A percentile compares a stretch with the other conserved stretches of the same genome.
These are phyloP conservation scores for Condylostylus longicornis DNA, from an alignment of 1,140 invertebrate genomes.

Conservation along the genomic window DNA sequence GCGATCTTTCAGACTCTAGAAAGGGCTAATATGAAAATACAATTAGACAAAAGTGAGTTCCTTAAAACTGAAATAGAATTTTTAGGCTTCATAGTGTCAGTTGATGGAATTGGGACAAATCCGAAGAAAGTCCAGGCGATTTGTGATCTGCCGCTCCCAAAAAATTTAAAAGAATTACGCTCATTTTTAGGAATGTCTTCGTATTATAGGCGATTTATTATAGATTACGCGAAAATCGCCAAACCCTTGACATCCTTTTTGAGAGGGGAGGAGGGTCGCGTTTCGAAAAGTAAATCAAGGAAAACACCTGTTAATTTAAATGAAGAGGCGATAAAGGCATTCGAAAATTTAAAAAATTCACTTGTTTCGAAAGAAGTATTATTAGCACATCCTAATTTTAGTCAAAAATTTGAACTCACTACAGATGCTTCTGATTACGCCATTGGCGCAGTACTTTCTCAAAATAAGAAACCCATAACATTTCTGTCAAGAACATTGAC, in stretches of 20 bases:
- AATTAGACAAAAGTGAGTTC: slow-evolving; percentile 17
- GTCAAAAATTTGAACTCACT: slow-evolving; percentile 20
- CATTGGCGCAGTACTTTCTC: slow-evolving; percentile 24
- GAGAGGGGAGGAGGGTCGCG: slow-evolving; percentile 6
- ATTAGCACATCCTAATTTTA: slow-evolving; percentile 22
- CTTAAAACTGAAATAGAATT: slow-evolving; percentile 12
- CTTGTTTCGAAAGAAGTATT: slow-evolving; percentile 20
- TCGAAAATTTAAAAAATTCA: slow-evolving; percentile 18
- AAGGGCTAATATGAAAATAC: slow-evolving; percentile 13
- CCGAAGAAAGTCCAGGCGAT: slow-evolving; percentile 13
- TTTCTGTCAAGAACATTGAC: slow-evolving; percentile 19
- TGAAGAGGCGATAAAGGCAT: slow-evolving; percentile 12
- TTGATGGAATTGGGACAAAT: slow-evolving; percentile 13
- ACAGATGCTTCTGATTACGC: slow-evolving; percentile 21
- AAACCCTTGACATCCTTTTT: slow-evolving; percentile 9
- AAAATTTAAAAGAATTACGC: slow-evolving; percentile 12
- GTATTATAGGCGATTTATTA: slow-evolving; percentile 19
- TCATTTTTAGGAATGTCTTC: slow-evolving; percentile 18
- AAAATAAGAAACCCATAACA: slow-evolving; percentile 15
- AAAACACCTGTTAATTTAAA: slow-evolving; percentile 16
- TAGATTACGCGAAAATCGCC: slow-evolving; percentile 14
- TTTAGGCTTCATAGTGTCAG: slow-evolving; percentile 16
- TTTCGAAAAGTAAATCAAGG: slow-evolving; percentile 10
- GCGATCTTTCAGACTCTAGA: slow-evolving; percentile 14
- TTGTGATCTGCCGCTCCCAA: slow-evolving; percentile 15